These are phyloP conservation scores for Xiphophorus birchmanni DNA, from an alignment of 2,797 vertebrate species.

Conservation along the genomic window DNA sequence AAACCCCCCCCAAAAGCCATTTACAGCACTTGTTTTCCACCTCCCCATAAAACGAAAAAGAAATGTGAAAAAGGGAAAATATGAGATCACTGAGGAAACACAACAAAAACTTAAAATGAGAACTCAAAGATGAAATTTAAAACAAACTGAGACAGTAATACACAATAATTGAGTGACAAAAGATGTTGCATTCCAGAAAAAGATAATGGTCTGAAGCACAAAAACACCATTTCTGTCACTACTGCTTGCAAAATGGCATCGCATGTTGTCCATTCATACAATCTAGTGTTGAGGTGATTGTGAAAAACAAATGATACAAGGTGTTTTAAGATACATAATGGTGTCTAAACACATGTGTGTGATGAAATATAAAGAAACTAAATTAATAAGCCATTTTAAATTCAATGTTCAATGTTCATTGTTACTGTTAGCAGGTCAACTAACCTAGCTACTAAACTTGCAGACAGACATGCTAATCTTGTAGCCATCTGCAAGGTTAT, in stretches of 20 bases:
- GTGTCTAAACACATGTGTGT: background rate
- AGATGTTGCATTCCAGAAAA: background rate
- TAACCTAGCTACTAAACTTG: background rate
- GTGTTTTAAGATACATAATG: background rate
- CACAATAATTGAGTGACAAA: conserved; percentile 11
- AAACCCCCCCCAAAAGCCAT: conserved; percentile 56
- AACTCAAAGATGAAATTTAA: background rate
- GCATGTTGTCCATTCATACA: background rate
- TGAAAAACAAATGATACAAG: background rate
- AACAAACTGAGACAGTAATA: background rate
- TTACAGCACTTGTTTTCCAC: conserved; percentile 65
- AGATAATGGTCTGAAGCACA: background rate
- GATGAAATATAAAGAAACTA: background rate
- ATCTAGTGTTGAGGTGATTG: background rate
- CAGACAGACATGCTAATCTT: background rate
- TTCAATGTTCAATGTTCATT: background rate
- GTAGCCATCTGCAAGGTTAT: background rate
- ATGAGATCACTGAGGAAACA: conserved; percentile 5
- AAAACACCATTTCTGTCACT: background rate
- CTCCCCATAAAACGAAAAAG: conserved; percentile 48
- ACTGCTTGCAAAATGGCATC: background rate
- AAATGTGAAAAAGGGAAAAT: conserved; percentile 26
- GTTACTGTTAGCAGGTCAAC: background rate
- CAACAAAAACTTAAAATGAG: conserved; percentile 4
- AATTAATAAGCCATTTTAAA: background rate